Base-by-base conservation (phyloP, 2,888 invertebrate genomes). In the Melinaea marsaeus region DNA sequence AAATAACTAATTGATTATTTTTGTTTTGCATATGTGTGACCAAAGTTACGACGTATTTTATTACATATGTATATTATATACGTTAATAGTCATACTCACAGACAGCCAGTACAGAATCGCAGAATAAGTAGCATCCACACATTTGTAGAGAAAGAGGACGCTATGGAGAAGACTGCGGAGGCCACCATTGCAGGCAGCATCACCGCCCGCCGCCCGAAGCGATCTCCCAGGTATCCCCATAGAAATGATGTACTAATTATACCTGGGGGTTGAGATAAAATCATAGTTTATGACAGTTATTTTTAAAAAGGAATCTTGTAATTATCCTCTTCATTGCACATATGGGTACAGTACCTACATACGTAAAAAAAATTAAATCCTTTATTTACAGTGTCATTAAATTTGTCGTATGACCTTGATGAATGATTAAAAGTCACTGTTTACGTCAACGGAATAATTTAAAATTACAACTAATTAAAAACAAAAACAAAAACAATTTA, bases 141-240 rank as follows among this genome's bases (percentile, higher is more conserved):
- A 68, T 88, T 91, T 33, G 88, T 90, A 1, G 94, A 92, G 71
- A 93, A 92, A 0, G 92, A 93, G 0, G 93, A 93, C 0, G 88
- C 81, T 0, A 94, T 66, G 0, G 94, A 92, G 66, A 92, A 80
- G 4, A 91, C 71, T 0, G 92, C 90, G 13, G 94, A 93, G 0
- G 91, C 72, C 0, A 89, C 71, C 61, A 93, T 77, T 0, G 92
- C 86, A 0, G 91, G 89, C 59, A 93, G 79, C 75, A 93, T 82
- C 2, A 93, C 92, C 2, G 90, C 91, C 6, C 93, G 91, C 7
- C 97, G 90, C 0, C 97, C 97, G 64, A 92, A 73, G 0, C 92
- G 90, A 80, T 97, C 97, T 0, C 96, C 95, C 46, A 95, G 79
- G 58, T 95, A 92, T 9, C 97, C 96, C 95, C 96, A 95, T 0